These are phyloP conservation scores for Pantelozetes paolii DNA, from an alignment of 2,888 invertebrate genomes.

Conservation along the genomic window DNA sequence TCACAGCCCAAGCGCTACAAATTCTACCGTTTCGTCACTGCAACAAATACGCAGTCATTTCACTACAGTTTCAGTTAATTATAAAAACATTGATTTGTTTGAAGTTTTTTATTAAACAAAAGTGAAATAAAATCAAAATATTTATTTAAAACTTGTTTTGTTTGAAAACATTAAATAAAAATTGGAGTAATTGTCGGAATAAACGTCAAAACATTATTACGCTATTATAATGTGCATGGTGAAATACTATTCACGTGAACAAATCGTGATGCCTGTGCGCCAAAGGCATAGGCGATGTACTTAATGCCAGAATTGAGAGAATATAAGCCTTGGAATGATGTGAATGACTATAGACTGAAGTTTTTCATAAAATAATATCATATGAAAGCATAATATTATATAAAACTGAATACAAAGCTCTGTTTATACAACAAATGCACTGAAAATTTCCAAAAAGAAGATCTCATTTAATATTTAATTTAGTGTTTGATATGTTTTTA, in stretches of 20 bases:
- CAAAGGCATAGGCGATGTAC: background rate
- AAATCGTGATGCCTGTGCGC: slow-evolving; percentile 11
- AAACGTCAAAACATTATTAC: no score
- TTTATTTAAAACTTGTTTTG: no score
- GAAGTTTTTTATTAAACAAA: no score
- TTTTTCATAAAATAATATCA: background rate
- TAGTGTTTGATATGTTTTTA: background rate
- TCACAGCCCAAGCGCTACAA: no score
- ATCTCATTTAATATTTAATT: background rate
- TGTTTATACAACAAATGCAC: no score
- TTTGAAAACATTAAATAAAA: no score
- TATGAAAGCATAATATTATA: background rate
- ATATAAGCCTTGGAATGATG: slow-evolving; percentile 27
- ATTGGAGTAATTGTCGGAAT: no score
- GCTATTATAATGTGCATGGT: no score
- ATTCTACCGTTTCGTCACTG: background rate
- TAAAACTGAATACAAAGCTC: background rate
- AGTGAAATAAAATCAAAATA: no score
- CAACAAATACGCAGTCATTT: slow-evolving; percentile 10
- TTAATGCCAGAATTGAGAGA: slow-evolving; percentile 5
- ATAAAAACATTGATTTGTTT: background rate
- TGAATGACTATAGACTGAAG: slow-evolving; percentile 27
- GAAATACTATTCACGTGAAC: slow-evolving; percentile 28
- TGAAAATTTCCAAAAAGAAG: no score
- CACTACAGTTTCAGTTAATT: background rate